phyloP scores from a whole-genome alignment of 2,888 invertebrate species.

The Philonicus albiceps region DNA sequence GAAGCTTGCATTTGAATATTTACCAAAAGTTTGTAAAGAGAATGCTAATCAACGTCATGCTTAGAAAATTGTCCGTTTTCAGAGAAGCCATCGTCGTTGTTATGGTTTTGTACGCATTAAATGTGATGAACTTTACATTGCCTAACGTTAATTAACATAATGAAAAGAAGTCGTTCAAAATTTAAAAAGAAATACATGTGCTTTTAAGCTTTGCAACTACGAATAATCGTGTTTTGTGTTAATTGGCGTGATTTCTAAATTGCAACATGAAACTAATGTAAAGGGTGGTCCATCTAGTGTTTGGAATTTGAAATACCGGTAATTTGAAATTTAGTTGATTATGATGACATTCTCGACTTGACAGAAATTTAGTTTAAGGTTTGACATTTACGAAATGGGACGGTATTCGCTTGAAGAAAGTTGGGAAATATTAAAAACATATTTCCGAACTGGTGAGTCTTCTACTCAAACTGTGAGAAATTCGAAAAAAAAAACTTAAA shows the following conservation, averaged over 20 bases:
- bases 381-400: too few relatives aligned
- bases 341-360: too few relatives aligned
- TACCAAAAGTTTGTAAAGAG: background rate
- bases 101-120: background rate
- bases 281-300: too few relatives aligned
- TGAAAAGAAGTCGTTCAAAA: background rate
- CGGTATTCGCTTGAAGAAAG: too few relatives aligned
- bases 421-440: too few relatives aligned
- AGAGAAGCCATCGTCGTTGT: background rate
- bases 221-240: background rate
- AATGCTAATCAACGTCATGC: background rate
- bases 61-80: background rate
- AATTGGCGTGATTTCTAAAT: background rate
- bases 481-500: too few relatives aligned
- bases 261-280: too few relatives aligned
- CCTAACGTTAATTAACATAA: background rate
- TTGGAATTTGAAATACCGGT: too few relatives aligned
- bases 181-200: background rate
- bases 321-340: too few relatives aligned
- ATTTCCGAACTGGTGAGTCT: too few relatives aligned
- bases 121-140: background rate
- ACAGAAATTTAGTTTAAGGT: too few relatives aligned
- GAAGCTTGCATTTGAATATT: background rate
- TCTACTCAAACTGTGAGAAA: too few relatives aligned
- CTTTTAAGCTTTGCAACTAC: background rate